Base-by-base conservation (phyloP, 2,797 vertebrate genomes). In the Chelon labrosus region DNA sequence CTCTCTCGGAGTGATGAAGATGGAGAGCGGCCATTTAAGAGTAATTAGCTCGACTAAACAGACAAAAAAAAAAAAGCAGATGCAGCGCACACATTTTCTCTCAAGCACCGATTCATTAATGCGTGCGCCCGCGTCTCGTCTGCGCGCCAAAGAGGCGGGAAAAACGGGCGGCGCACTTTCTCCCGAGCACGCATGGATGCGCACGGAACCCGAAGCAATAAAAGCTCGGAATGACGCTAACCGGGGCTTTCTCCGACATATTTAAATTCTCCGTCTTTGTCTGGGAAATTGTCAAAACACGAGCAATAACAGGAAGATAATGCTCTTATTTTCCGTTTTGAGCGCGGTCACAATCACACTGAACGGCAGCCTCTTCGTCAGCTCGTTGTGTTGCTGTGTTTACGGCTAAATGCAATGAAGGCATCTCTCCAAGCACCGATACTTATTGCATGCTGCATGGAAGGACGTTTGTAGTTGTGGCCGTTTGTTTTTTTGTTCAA, bases 1-100 rank as follows among this genome's bases (percentile, higher is more conserved):
- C 68, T 61, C 70, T 76, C 69, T 52, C 70, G n/a, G 60, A 39
- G 70, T 80, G 83, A 89, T 89, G 89, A 90, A 90, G 88, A 91
- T 73, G 75, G 85, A 92, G 77, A 55, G 75, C 7, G 66, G 72
- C 85, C 86, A 83, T 92, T 92, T 92, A 86, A 82, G 83, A 85
- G 57, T 83, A 91, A 92, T 91, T 90, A 90, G 86, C 61, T 4
- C 20, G 68, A 65, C 65, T 70, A 71, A 82, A 71, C 77, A 69
- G 77, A 85, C 68, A 82, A 84, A 88, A 57, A 84, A 85, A 39
- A 88, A 57, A 84, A 85, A 39, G n/a, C 83, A 87, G 77, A 77
- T 88, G 83, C 50, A 17, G 44, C 57, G 0, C 67, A 41, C 51
- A 25, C 31, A 17, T 54, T 55, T 68, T 46, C 73, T 60, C 50